Base-by-base conservation (phyloP, 92 coral and sea anemone species). In the Siderastrea radians region DNA sequence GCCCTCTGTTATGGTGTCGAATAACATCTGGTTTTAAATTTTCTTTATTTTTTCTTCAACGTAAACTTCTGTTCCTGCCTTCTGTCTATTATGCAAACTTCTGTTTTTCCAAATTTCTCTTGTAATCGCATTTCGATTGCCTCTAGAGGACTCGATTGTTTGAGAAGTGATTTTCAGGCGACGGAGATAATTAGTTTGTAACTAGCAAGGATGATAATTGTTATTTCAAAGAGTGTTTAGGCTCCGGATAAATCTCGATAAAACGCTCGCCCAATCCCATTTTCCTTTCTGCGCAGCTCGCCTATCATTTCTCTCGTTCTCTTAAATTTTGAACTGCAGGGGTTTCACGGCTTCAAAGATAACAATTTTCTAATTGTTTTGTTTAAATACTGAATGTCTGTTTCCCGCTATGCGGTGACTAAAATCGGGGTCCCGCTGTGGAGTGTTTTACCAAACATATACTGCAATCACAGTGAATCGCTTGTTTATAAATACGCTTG, bases 291-390 rank as follows among this genome's bases (percentile, higher is more conserved):
- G 78, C 7, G 49, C 67, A 50, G 54, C 19, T 61, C 26, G 46
- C 66, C 77, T 13, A 65, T 55, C 43, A 48, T 13, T 45, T 77
- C 55, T 3, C 26, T 68, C 53, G 77, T 52, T 52, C 50, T 66
- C 62, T 54, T 57, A 64, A 76, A 68, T 77, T 75, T 76, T 5
- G 53, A 53, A 11, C 83, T 67, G 84, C 75, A 84, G 83, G 89
- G 88, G 74, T 85, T 85, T 26, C 38, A 26, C 38, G 38, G 38
- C 77, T 38, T 15, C 26, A 46, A 13, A 75, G 88, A 81, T 89
- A 85, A 92, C 84, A 84, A 51, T 80, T 87, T 55, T 59, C 53
- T 92, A 92, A 89, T 92, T 86, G 68, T 70, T 75, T 78, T 80
- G 90, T 85, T 81, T 84, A 92, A 80, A 82, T 88, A 80, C 83